Conservation (phyloP, 2,888 invertebrate genomes). For the Aleiodes leptofemur region DNA sequence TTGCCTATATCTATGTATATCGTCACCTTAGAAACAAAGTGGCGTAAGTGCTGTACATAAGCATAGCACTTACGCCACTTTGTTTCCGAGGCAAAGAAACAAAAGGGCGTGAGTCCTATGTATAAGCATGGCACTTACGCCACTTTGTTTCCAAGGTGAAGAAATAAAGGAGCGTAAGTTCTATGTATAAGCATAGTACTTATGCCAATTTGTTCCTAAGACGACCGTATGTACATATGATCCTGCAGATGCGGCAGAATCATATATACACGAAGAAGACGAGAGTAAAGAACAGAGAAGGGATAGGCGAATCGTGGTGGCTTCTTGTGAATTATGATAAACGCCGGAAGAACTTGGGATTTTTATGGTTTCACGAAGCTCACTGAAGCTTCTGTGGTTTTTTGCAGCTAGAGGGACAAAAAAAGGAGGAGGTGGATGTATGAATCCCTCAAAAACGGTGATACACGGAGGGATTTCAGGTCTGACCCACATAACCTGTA, state of each 20-base stretch:
- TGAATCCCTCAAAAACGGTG: neutral
- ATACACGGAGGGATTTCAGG: constrained; percentile 19
- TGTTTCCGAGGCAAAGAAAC: no score
- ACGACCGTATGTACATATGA: no score
- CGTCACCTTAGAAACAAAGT: no score
- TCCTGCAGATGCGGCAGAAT: constrained; percentile 23
- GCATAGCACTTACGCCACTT: no score
- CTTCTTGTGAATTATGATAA: constrained; percentile 70
- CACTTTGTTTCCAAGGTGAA: no score
- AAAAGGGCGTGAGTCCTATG: no score
- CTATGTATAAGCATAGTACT: no score
- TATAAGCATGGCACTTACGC: no score
- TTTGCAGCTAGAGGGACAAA: neutral
- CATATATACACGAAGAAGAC: neutral
- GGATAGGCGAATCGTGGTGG: constrained; percentile 59
- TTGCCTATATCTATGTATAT: constrained; percentile 22
- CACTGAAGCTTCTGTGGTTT: constrained; percentile 1
- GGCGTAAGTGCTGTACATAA: neutral
- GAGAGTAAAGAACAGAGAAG: constrained; percentile 28
- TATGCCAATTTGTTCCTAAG: no score
- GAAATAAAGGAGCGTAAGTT: no score
- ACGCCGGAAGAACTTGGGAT: constrained; percentile 63
- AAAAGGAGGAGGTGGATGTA: neutral
- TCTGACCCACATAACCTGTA: constrained; percentile 23
- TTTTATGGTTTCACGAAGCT: constrained; percentile 56